Evolutionary conservation across 53 echinoderm and acorn worm species (phyloP), one percentile per base, ranked within the genome.

Genomic region (Paracentrotus lividus): DNA sequence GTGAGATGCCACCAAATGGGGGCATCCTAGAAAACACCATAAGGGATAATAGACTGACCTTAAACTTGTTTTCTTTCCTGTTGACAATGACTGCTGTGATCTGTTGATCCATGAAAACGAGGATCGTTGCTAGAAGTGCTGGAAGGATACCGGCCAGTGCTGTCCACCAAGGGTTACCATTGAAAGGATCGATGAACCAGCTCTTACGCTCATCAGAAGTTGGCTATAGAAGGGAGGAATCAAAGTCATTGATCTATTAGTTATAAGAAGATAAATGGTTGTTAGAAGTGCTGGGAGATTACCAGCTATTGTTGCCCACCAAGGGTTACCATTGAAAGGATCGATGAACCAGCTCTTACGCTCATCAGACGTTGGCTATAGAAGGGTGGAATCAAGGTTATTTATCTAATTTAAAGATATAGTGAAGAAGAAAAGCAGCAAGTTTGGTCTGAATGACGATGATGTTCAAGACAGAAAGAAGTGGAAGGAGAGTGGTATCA

Each of bases 11-110:
- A n/a, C n/a, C n/a, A n/a, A n/a, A n/a, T n/a, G n/a, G n/a, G n/a
- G n/a, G n/a, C n/a, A n/a, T n/a, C n/a, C n/a, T n/a, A n/a, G n/a
- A 51, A 51, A 51, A 51, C 51, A 51, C 5, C 12, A 2, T 31
- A 12, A 65, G 26, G 31, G 31, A n/a, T 18, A 0, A 40, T 72
- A n/a, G 38, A 16, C 86, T 56, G 27, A 98, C 98, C 97, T 98
- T 98, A 42, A 98, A 93, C 93, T 97, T 98, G 72, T 98, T 98
- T 77, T 98, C 98, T 84, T 97, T 98, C 49, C 98, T 98, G 95
- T 98, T 98, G 95, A 98, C 98, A 27, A 98, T 98, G 49, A 98
- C 98, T 20, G 98, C 98, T 0, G 98, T 98, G 89, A 98, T 98
- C 91, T 98, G 98, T 42, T 98, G 98, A 88, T 98, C 98, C 98